Percentiles rank a stretch among this genome's conserved stretches.
These are phyloP conservation scores for Sebastes jordani DNA, from an alignment of 2,797 vertebrate genomes.

Conservation along the genomic window DNA sequence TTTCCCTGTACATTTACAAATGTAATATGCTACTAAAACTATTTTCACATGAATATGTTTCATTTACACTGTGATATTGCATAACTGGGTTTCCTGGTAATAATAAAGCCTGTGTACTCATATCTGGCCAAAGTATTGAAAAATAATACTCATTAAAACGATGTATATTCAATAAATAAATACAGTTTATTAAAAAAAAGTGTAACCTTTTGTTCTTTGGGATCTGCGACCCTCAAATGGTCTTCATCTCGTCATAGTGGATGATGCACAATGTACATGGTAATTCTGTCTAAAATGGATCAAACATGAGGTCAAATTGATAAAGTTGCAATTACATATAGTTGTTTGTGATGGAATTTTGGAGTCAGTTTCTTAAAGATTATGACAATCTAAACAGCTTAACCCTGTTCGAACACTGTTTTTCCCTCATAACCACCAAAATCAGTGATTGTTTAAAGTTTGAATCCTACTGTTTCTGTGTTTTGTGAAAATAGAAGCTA, in stretches of 20 bases:
- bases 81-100: conserved; percentile 4
- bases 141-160: not conserved
- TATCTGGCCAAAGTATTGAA: not conserved
- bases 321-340: not conserved
- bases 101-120: not conserved
- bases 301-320: not conserved
- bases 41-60: conserved; percentile 5
- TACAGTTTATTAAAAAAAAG: not conserved
- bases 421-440: not conserved
- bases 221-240: not conserved
- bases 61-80: not conserved
- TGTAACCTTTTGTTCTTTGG: not conserved
- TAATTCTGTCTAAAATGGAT: not conserved
- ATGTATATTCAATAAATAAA: conserved; percentile 40
- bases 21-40: not conserved
- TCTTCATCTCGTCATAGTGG: not conserved
- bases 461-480: not conserved
- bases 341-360: not conserved
- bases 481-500: not conserved
- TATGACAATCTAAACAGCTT: not conserved
- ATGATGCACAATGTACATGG: not conserved
- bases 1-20: conserved; percentile 30
- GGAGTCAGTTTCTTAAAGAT: not conserved
- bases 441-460: not conserved
- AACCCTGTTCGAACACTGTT: not conserved